Conservation (phyloP, 2,888 invertebrate genomes). For the Diarsia rubi region DNA sequence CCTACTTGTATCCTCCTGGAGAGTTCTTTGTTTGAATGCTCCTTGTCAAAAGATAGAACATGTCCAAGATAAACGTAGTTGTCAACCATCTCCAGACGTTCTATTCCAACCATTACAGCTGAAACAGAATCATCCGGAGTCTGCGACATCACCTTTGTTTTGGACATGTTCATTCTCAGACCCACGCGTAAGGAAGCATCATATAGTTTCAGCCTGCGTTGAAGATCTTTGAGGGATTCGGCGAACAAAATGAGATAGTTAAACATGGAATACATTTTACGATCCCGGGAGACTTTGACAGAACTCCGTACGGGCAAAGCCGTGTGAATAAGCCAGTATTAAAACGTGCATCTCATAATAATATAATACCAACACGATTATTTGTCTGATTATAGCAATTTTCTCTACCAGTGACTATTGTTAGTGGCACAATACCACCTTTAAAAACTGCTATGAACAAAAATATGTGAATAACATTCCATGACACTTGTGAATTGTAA, state of each 20-base stretch:
- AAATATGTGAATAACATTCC: background rate
- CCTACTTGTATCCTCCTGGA: no score
- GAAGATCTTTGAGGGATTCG: no score
- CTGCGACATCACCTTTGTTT: no score
- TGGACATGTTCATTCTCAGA: no score
- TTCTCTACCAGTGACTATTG: background rate
- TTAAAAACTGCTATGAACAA: background rate
- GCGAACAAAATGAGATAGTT: background rate
- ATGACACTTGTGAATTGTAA: background rate
- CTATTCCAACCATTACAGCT: no score
- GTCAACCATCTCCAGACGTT: no score
- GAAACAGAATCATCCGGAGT: no score
- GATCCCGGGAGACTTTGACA: background rate
- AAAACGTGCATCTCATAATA: background rate
- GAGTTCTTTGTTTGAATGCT: no score
- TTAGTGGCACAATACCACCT: background rate
- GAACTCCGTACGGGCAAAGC: background rate
- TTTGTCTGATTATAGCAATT: background rate
- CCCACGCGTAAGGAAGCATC: no score
- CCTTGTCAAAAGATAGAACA: no score
- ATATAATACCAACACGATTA: background rate
- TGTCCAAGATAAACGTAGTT: no score
- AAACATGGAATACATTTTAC: background rate
- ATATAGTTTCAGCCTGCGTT: no score
- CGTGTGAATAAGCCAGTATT: background rate